These are phyloP conservation scores for Cebus imitator DNA, from an alignment of 2,113 vertebrate genomes.

Conservation along the genomic window DNA sequence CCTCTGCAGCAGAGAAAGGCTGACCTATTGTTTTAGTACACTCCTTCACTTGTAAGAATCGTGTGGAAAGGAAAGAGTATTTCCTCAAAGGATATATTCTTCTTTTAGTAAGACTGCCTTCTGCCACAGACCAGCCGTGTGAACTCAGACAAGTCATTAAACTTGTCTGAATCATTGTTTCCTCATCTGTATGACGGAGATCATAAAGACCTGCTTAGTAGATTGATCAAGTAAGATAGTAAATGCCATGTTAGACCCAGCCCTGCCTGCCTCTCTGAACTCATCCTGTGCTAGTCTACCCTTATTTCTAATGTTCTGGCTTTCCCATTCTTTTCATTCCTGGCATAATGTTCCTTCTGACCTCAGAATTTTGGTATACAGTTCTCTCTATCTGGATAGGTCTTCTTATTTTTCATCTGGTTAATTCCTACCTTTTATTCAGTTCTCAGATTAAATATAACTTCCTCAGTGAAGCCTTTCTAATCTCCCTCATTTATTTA, in stretches of 20 bases:
- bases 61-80: neutral
- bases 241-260: neutral
- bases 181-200: neutral
- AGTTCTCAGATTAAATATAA: neutral
- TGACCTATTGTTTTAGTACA: neutral
- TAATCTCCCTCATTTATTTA: neutral
- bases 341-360: neutral
- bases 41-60: neutral
- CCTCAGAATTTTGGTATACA: neutral
- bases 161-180: neutral
- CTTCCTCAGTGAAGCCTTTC: neutral
- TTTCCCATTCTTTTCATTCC: neutral
- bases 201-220: neutral
- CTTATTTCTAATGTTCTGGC: neutral
- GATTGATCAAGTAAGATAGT: neutral
- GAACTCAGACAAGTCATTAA: neutral
- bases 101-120: neutral
- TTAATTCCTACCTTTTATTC: neutral
- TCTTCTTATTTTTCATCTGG: neutral
- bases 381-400: neutral
- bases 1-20: neutral
- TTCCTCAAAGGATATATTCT: neutral
- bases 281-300: neutral
- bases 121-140: neutral
- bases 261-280: neutral